Evolutionary conservation across 1,140 invertebrate genomes (phyloP).

Genomic region (Mactra quadrangularis): DNA sequence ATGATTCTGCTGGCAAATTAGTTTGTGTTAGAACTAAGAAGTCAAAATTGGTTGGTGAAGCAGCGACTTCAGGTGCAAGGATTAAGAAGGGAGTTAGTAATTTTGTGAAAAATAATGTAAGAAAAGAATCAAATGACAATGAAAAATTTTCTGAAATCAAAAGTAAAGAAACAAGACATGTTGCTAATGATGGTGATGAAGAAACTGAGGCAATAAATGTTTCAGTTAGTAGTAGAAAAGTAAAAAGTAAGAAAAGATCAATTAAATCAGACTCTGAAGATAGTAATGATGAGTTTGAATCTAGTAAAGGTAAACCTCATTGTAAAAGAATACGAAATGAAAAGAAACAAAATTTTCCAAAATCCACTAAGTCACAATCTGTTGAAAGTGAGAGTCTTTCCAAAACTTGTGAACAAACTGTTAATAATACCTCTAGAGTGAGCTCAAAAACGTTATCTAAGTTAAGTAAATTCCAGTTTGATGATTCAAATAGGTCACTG

Average conservation of each 20-base stretch:
- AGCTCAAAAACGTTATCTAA: conserved; percentile 37
- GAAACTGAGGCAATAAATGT: not conserved
- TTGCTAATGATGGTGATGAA: not conserved
- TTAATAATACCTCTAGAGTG: not conserved
- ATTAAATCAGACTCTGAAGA: conserved; percentile 2
- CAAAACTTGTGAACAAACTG: not conserved
- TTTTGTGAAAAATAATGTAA: conserved; percentile 7
- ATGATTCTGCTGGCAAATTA: not conserved
- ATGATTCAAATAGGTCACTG: conserved; percentile 40
- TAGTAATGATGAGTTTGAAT: not conserved
- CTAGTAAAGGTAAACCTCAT: not conserved
- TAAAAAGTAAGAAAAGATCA: not conserved
- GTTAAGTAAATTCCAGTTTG: conserved; percentile 43
- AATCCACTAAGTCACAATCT: not conserved
- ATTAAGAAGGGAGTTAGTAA: too few species aligned
- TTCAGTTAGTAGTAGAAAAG: not conserved
- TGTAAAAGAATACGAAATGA: not conserved
- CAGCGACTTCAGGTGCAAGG: too few species aligned
- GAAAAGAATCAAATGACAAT: conserved; percentile 3
- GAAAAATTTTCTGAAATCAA: not conserved
- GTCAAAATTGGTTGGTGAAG: not conserved
- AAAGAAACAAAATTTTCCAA: not conserved
- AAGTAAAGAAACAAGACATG: not conserved
- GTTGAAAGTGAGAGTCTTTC: conserved; percentile 4
- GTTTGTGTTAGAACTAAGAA: conserved; percentile 16